phyloP scores from a whole-genome alignment of 2,888 invertebrate species.

The Drosophila algonquin region DNA sequence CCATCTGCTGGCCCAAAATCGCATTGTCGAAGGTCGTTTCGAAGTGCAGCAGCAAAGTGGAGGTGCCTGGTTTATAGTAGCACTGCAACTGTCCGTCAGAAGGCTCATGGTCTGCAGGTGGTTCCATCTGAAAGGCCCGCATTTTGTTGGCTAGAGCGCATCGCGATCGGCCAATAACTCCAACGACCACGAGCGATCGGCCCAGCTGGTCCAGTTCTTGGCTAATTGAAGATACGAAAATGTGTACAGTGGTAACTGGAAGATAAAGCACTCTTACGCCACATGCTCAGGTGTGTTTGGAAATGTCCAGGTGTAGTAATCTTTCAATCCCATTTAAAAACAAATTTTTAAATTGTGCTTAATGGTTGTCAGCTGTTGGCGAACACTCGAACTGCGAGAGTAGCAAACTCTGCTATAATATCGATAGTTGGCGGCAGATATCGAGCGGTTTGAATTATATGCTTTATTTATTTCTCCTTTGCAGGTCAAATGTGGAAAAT shows the following conservation, averaged over 20 bases:
- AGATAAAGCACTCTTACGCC: constrained; percentile 54
- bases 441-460: too few species aligned
- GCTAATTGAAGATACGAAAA: constrained; percentile 12
- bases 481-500: constrained; percentile 39
- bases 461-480: background rate
- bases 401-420: too few species aligned
- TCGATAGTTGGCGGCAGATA: too few species aligned
- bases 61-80: constrained; percentile 85
- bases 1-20: constrained; percentile 74
- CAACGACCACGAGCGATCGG: constrained; percentile 77
- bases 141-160: constrained; percentile 82
- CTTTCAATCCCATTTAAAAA: constrained; percentile 24
- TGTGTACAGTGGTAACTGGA: background rate
- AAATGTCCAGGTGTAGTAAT: constrained; percentile 75
- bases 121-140: constrained; percentile 76
- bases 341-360: too few species aligned
- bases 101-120: constrained; percentile 16
- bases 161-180: constrained; percentile 83
- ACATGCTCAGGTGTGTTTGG: constrained; percentile 72
- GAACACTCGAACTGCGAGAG: too few species aligned
- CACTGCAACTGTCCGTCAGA: constrained; percentile 86
- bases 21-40: constrained; percentile 81
- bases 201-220: constrained; percentile 42
- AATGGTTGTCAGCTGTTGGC: too few species aligned
- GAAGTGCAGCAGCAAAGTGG: constrained; percentile 86